phyloP scores from a whole-genome alignment of 2,113 vertebrate genomes.

The Rynchops niger region DNA sequence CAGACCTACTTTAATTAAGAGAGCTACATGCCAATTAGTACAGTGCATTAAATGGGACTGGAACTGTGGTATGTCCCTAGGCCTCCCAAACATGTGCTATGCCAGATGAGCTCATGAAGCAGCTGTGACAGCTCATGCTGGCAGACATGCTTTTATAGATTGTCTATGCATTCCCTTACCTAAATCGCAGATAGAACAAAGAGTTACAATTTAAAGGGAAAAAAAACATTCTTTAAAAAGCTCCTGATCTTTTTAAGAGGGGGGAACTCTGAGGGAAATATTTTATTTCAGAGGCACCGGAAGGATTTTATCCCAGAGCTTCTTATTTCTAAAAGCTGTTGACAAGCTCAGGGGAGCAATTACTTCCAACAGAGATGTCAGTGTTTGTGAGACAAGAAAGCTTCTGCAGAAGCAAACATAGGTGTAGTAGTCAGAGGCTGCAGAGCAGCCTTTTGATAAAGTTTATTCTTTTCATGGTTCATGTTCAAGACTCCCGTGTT shows the following conservation, averaged over 20 bases:
- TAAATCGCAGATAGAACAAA: not conserved
- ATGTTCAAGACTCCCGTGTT: not conserved
- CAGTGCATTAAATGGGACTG: not conserved
- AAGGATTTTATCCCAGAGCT: not conserved
- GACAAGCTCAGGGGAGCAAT: slow-evolving; percentile 38
- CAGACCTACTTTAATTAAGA: slow-evolving; percentile 7
- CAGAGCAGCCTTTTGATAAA: not conserved
- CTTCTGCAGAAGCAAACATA: not conserved
- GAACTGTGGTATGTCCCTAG: not conserved
- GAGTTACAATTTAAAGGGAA: not conserved
- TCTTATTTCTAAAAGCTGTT: not conserved
- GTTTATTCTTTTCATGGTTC: not conserved
- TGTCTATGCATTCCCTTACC: not conserved
- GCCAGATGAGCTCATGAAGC: not conserved
- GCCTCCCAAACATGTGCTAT: not conserved
- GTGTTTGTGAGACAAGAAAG: slow-evolving; percentile 21
- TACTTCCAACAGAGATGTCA: not conserved
- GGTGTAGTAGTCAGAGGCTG: not conserved
- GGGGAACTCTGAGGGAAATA: not conserved
- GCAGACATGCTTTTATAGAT: not conserved
- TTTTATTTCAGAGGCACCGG: not conserved
- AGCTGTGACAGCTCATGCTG: not conserved
- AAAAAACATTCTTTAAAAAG: not conserved
- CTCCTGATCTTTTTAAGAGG: not conserved
- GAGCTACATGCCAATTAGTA: not conserved